These are phyloP conservation scores for Zalophus californianus DNA, from an alignment of 2,797 vertebrate genomes.

Conservation along the genomic window DNA sequence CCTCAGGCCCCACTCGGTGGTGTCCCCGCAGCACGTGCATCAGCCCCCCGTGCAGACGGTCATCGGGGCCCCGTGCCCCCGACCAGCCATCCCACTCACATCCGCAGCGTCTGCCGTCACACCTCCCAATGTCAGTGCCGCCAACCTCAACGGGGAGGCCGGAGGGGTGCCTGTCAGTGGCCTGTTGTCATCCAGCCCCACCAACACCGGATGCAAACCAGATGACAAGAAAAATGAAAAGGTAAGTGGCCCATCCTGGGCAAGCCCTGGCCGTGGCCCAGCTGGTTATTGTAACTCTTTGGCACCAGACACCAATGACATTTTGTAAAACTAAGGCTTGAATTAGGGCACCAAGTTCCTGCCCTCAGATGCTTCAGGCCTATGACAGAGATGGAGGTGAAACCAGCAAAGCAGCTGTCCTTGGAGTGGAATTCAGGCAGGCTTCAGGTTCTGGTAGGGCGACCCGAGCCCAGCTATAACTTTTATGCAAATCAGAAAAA, in stretches of 20 bases:
- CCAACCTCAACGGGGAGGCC: conserved; percentile 91
- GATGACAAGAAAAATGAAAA: conserved; percentile 95
- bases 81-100: conserved; percentile 92
- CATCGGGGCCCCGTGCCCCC: conserved; percentile 68
- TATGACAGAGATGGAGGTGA: not conserved
- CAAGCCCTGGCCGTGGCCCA: not conserved
- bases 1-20: conserved; percentile 91
- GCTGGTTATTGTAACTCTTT: not conserved
- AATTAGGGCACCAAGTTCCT: not conserved
- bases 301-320: not conserved
- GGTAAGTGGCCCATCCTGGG: conserved; percentile 87
- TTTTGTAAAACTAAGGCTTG: not conserved
- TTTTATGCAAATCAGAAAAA: not conserved
- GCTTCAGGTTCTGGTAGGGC: not conserved
- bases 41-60: conserved; percentile 88
- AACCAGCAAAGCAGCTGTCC: not conserved
- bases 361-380: not conserved
- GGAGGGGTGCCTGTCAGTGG: conserved; percentile 84
- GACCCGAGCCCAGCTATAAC: not conserved
- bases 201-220: conserved; percentile 86
- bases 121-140: conserved; percentile 93
- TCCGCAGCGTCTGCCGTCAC: conserved; percentile 95
- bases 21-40: conserved; percentile 92
- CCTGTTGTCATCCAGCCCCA: conserved; percentile 82
- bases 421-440: not conserved